phyloP scores from a whole-genome alignment of 2,888 invertebrate genomes.

The Sphaerophoria taeniata region DNA sequence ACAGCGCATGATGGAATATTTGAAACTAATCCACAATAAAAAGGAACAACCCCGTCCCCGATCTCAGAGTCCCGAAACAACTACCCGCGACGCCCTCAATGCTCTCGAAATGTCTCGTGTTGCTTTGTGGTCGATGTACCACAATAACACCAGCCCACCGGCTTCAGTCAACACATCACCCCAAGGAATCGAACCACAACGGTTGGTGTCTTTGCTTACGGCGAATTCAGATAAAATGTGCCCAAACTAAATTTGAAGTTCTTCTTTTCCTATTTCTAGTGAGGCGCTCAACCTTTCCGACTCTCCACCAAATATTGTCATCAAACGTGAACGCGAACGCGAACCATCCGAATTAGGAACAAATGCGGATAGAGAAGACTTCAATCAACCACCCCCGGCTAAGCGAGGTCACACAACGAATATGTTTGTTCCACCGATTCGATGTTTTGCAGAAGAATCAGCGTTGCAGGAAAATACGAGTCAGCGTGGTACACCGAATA shows the following conservation, averaged over 20 bases:
- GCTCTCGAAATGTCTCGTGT: conserved; percentile 91
- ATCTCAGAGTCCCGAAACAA: conserved; percentile 83
- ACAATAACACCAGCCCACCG: conserved; percentile 86
- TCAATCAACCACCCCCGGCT: conserved; percentile 85
- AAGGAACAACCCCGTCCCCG: conserved; percentile 80
- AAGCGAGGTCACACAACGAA: conserved; percentile 82
- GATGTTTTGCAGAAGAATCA: conserved; percentile 46
- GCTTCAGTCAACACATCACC: conserved; percentile 83
- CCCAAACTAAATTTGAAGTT: conserved; percentile 55
- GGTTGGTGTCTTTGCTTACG: conserved; percentile 78
- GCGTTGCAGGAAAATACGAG: conserved; percentile 76
- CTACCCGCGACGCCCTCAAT: conserved; percentile 84
- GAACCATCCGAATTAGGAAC: conserved; percentile 76
- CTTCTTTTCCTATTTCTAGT: conserved; percentile 79
- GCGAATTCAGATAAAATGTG: conserved; percentile 48
- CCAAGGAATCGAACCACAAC: conserved; percentile 82
- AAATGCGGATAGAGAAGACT: conserved; percentile 79
- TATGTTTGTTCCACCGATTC: conserved; percentile 78
- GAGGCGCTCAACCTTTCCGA: conserved; percentile 94
- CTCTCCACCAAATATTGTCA: conserved; percentile 84
- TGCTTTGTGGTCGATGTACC: conserved; percentile 92
- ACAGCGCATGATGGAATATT: conserved; percentile 90
- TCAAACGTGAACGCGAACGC: conserved; percentile 85
- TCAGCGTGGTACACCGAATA: conserved; percentile 37
- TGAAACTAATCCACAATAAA: conserved; percentile 87